Percentiles rank a stretch among this genome's conserved stretches.
These are phyloP conservation scores for Scleropages formosus DNA, from an alignment of 2,797 vertebrate genomes.

Conservation along the genomic window DNA sequence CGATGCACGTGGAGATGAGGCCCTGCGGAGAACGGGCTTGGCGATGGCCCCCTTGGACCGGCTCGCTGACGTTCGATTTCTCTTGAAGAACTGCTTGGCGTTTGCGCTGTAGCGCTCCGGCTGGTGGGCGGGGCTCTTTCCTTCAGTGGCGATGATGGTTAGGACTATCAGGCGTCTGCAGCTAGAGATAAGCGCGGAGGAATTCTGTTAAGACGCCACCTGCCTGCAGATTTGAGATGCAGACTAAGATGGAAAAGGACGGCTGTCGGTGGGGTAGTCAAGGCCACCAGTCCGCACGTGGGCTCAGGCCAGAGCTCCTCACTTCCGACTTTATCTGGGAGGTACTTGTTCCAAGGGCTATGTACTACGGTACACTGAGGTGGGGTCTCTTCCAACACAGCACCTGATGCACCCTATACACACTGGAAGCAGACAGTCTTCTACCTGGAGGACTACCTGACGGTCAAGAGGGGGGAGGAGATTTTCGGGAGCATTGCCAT, in stretches of 20 bases:
- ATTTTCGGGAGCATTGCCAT: conserved; percentile 87
- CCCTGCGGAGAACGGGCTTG: too few species aligned
- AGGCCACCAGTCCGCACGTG: neutral
- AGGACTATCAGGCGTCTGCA: conserved; percentile 31
- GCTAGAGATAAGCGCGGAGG: conserved; percentile 18
- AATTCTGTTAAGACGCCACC: neutral
- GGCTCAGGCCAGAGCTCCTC: too few species aligned
- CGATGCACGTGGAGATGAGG: too few species aligned
- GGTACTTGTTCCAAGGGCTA: too few species aligned
- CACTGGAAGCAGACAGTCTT: conserved; percentile 99
- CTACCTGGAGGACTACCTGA: conserved; percentile 96
- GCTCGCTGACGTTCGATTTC: conserved; percentile 46
- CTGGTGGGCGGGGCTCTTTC: conserved; percentile 3
- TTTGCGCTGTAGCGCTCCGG: conserved; percentile 28
- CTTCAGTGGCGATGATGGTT: conserved; percentile 19
- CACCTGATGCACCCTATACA: conserved; percentile 91
- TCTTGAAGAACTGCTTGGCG: conserved; percentile 43
- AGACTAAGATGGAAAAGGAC: neutral
- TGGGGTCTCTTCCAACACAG: conserved; percentile 53
- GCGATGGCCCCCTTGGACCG: conserved; percentile 26
- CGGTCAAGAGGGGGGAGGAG: conserved; percentile 91
- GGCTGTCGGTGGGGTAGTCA: too few species aligned
- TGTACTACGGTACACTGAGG: too few species aligned
- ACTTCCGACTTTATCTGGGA: too few species aligned
- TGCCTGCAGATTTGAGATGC: neutral